Base-by-base conservation (phyloP, 1,140 invertebrate species). In the Magallana angulata region DNA sequence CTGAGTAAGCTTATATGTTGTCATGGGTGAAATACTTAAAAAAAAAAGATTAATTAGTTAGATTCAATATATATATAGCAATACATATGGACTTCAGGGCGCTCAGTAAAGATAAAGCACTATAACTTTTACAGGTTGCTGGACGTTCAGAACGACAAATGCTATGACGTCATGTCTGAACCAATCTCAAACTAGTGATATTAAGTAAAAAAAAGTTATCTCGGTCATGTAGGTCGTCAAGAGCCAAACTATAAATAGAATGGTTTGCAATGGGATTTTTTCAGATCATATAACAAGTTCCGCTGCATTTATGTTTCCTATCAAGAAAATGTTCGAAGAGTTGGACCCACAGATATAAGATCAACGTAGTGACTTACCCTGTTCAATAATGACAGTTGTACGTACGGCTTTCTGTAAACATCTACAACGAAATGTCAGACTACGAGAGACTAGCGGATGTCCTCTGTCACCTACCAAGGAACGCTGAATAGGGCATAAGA, bases 251-350 rank as follows among this genome's bases (percentile, higher is more conserved):
- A 57, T 57, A 7, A 7, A 9, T 6, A 2, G 9, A 7, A 8
- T 12, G 18, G 30, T 14, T 86, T 12, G 58, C 30, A 57, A 24
- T 86, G 24, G 80, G 48, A 24, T 60, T 81, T 81, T 89, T 62
- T 30, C 85, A 93, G 92, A 93, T 87, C 87, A 91, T 68, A 92
- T 93, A 57, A 91, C 91, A 16, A 91, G 91, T 84, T 88, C 89
- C 3, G 88, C 89, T 7, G 84, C 92, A 6, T 85, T 92, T 7
- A n/a, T 90, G 30, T 87, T 93, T 89, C 93, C 93, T 1, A 71
- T 93, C 7, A 89, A 90, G 57, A 83, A 60, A 87, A 24, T 80
- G 82, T 57, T 7, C 81, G 7, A 8, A 87, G n/a, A 62, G 82
- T 59, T 30, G 57, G 8, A 36, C 62, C n/a, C 59, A 82, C 16